A percentile compares a stretch with the other conserved stretches of the same genome.
These are phyloP conservation scores for Cataglyphis albicans DNA, from an alignment of 2,888 invertebrate species.

Conservation along the genomic window DNA sequence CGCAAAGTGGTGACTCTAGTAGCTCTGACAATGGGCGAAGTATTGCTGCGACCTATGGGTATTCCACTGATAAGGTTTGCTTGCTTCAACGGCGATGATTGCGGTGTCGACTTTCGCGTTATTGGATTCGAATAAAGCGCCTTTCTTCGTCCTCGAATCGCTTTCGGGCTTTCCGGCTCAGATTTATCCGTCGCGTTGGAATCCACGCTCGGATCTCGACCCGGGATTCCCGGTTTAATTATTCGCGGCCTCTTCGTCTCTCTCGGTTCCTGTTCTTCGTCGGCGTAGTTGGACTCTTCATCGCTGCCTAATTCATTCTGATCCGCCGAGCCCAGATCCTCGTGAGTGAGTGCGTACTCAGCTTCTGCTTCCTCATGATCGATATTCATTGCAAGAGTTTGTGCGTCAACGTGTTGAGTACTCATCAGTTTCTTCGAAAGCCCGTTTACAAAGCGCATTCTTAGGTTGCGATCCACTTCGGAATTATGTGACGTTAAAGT, in stretches of 20 bases:
- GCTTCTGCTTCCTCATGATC: conserved; percentile 70
- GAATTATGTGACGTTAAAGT: conserved; percentile 92
- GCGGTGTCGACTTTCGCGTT: conserved; percentile 81
- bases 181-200: conserved; percentile 80
- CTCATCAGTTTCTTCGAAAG: conserved; percentile 72
- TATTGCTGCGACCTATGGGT: conserved; percentile 82
- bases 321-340: conserved; percentile 50
- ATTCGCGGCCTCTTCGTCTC: conserved; percentile 86
- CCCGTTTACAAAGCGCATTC: conserved; percentile 78
- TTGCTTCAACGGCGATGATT: conserved; percentile 82
- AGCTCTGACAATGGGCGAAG: conserved; percentile 82
- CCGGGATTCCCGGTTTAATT: conserved; percentile 85
- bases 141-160: conserved; percentile 90
- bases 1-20: conserved; percentile 82
- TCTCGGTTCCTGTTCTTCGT: conserved; percentile 73
- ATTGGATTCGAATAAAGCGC: conserved; percentile 88
- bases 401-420: conserved; percentile 71
- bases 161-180: conserved; percentile 87
- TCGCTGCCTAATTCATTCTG: conserved; percentile 74
- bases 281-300: conserved; percentile 67
- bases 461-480: conserved; percentile 89
- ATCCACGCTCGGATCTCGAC: conserved; percentile 79
- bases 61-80: conserved; percentile 75
- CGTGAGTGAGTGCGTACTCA: conserved; percentile 51
- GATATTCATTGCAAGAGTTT: conserved; percentile 36